phyloP scores from a whole-genome alignment of 2,888 invertebrate genomes.

The Drosophila sordidapex region DNA sequence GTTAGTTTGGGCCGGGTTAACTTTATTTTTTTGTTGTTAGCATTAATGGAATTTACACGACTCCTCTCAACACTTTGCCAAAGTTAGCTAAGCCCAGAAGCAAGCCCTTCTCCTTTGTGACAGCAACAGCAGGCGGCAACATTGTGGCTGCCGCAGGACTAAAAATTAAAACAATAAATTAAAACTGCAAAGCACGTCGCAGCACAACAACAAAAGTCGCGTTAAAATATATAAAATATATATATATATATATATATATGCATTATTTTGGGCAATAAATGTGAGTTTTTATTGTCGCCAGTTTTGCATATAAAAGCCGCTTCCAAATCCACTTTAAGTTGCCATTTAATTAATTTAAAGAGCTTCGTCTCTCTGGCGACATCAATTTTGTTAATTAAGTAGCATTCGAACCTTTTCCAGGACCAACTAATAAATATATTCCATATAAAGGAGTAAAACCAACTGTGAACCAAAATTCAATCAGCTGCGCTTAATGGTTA shows the following conservation, averaged over 20 bases:
- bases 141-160: slow-evolving; percentile 60
- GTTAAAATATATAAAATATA: neutral
- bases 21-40: slow-evolving; percentile 25
- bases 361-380: neutral
- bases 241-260: slow-evolving; percentile 24
- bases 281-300: slow-evolving; percentile 44
- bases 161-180: slow-evolving; percentile 78
- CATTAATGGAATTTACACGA: slow-evolving; percentile 78
- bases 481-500: slow-evolving; percentile 22
- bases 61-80: slow-evolving; percentile 68
- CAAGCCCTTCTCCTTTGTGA: slow-evolving; percentile 13
- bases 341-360: slow-evolving; percentile 56
- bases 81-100: slow-evolving; percentile 40
- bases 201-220: neutral
- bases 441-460: neutral
- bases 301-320: slow-evolving; percentile 38
- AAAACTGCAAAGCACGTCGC: slow-evolving; percentile 15
- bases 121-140: slow-evolving; percentile 47
- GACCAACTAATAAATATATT: slow-evolving; percentile 19
- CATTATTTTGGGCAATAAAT: slow-evolving; percentile 60
- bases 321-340: slow-evolving; percentile 30
- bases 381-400: slow-evolving; percentile 53
- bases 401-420: slow-evolving; percentile 36
- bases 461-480: slow-evolving; percentile 51
- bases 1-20: slow-evolving; percentile 18